A percentile compares a stretch with the other conserved stretches of the same genome.
phyloP scores from a whole-genome alignment of 2,113 vertebrate genomes.

The Urocitellus parryii region DNA sequence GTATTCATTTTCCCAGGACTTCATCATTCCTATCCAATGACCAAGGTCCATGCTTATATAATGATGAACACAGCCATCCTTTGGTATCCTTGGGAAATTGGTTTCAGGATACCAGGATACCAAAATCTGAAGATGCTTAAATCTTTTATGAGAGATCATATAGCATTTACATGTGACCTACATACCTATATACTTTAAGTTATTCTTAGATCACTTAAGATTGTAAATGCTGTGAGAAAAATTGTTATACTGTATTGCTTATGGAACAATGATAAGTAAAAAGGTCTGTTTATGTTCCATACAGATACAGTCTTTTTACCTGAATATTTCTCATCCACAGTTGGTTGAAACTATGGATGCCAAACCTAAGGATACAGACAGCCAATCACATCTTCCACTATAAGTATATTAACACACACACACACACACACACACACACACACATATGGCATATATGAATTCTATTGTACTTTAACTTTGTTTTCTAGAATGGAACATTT shows the following conservation, averaged over 20 bases:
- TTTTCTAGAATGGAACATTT: neutral
- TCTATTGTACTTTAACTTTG: neutral
- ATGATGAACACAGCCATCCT: neutral
- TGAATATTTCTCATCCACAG: neutral
- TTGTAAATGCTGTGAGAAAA: neutral
- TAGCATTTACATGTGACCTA: neutral
- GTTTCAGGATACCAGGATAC: neutral
- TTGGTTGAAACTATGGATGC: neutral
- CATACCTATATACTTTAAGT: neutral
- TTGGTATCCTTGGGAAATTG: neutral
- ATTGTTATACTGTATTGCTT: neutral
- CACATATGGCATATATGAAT: no score
- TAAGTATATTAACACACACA: neutral
- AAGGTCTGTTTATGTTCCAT: neutral
- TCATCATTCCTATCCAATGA: neutral
- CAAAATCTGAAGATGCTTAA: neutral
- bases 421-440: no score
- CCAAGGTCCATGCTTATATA: neutral
- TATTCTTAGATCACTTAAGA: neutral
- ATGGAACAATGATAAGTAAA: neutral
- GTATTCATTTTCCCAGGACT: neutral
- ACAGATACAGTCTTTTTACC: neutral
- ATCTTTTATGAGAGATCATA: neutral
- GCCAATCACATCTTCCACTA: neutral
- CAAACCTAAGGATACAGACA: neutral